Base-by-base conservation (phyloP, 2,113 vertebrate species). In the Neolamprologus brichardi region DNA sequence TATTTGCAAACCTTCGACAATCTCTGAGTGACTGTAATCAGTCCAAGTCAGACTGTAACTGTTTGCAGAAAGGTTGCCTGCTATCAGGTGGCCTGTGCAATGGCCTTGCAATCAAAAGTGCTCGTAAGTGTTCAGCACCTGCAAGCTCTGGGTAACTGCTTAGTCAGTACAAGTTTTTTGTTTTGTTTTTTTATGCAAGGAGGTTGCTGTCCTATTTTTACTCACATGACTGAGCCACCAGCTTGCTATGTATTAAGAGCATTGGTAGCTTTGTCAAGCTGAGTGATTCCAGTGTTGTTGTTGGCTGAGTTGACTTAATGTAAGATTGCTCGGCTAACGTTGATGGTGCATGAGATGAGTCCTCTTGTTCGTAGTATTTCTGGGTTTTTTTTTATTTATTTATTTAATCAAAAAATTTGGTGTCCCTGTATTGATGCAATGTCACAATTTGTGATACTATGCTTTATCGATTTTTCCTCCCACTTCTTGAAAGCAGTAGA, bases 381-480 rank as follows among this genome's bases (percentile, higher is more conserved):
- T 0, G 17, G 56, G 1, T 0, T 30, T 58, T 28, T 60, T 10
- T 9, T 5, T 2, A 15, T 32, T 10, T 2, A 60, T 60, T 32
- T 62, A 62, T 32, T 62, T 32, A 34, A 62, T 34, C 28, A 7
- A 34, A 62, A 67, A 4, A 67, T 1, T 39, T 39, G 34, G 11
- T 67, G 32, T 39, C 62, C 34, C 32, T 67, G 18, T 67, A 23
- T 39, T 39, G 34, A 23, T 39, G 11, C 34, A 39, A 39, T 39
- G n/a, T 67, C 60, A 39, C n/a, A 20, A 67, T 20, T 13, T 39
- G 62, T 67, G 34, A 67, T 5, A 39, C 34, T 67, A 23, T 8
- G 62, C 11, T 39, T 37, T 67, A 67, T 67, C 2, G 0, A 39
- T 67, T 67, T 39, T 67, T 20, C 34, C 18, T 39, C 18, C 34